Conservation (phyloP, 2,888 invertebrate species). For the Netelia inedita region DNA sequence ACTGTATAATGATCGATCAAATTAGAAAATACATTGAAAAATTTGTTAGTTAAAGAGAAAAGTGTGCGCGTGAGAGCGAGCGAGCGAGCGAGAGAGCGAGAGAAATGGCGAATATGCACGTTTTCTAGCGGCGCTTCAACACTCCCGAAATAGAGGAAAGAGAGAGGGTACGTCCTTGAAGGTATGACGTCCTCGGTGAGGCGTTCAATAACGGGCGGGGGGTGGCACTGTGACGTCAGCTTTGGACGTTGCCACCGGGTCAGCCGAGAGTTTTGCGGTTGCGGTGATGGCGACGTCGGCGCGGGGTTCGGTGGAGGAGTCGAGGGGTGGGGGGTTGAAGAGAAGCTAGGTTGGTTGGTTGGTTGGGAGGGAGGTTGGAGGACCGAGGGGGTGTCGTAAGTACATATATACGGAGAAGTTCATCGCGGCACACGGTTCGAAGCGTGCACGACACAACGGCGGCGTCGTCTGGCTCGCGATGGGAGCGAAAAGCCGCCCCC, state of each 20-base stretch:
- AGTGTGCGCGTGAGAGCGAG: background rate
- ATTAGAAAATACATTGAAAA: background rate
- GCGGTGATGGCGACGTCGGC: background rate
- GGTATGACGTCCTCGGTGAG: slow-evolving; percentile 79
- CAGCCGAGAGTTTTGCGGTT: slow-evolving; percentile 7
- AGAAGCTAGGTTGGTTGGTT: too few species aligned
- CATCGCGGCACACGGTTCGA: background rate
- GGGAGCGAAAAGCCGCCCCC: slow-evolving; percentile 31
- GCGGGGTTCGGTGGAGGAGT: background rate
- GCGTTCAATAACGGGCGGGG: slow-evolving; percentile 82
- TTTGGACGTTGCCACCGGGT: slow-evolving; percentile 73
- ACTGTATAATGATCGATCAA: background rate
- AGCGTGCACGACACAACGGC: background rate
- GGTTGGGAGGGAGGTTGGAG: too few species aligned
- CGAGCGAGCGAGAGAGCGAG: slow-evolving; percentile 22
- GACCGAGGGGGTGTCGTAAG: slow-evolving; percentile 5
- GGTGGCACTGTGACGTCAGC: slow-evolving; percentile 83
- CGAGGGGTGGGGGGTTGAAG: slow-evolving; percentile 1
- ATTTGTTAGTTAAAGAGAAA: slow-evolving; percentile 26
- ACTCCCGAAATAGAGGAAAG: slow-evolving; percentile 68
- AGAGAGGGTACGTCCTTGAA: slow-evolving; percentile 79
- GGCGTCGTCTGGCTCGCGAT: slow-evolving; percentile 31
- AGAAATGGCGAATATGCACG: slow-evolving; percentile 31
- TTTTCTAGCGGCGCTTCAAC: slow-evolving; percentile 36
- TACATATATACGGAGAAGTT: background rate